Percentiles rank a stretch among this genome's conserved stretches.
These are phyloP conservation scores for Gymnoscopelus braueri DNA, from an alignment of 2,797 vertebrate genomes.

Conservation along the genomic window DNA sequence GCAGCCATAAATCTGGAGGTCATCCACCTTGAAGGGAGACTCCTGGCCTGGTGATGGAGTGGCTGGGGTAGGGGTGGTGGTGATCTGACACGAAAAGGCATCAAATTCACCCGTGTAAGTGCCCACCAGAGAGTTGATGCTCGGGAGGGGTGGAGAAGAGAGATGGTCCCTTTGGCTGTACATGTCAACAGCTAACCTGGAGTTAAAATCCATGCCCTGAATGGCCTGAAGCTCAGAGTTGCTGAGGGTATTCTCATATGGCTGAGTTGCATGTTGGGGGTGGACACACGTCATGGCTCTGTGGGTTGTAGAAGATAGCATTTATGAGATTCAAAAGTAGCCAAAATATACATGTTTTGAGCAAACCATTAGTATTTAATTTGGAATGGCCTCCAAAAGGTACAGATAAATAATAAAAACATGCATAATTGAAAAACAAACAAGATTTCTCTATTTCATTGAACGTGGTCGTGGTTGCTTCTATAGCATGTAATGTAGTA, in stretches of 20 bases:
- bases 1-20: slow-evolving; percentile 93
- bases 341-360: not conserved
- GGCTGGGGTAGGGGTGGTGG: slow-evolving; percentile 72
- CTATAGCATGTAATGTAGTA: not conserved
- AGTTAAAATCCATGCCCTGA: slow-evolving; percentile 85
- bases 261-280: slow-evolving; percentile 87
- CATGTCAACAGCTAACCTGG: slow-evolving; percentile 87
- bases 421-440: slow-evolving; percentile 25
- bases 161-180: slow-evolving; percentile 69
- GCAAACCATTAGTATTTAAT: not conserved
- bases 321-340: not conserved
- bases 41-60: slow-evolving; percentile 64
- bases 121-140: slow-evolving; percentile 90
- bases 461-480: not conserved
- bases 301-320: slow-evolving; percentile 40
- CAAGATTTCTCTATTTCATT: slow-evolving; percentile 10
- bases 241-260: slow-evolving; percentile 82
- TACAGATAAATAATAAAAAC: not conserved
- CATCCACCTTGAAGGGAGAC: slow-evolving; percentile 87
- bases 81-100: slow-evolving; percentile 92
- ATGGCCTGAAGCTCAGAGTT: slow-evolving; percentile 84
- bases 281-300: slow-evolving; percentile 96
- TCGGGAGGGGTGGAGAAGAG: slow-evolving; percentile 83
- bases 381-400: not conserved
- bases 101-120: slow-evolving; percentile 86